Conservation (phyloP, 1,140 invertebrate species). For the Zaprionus taronus region DNA sequence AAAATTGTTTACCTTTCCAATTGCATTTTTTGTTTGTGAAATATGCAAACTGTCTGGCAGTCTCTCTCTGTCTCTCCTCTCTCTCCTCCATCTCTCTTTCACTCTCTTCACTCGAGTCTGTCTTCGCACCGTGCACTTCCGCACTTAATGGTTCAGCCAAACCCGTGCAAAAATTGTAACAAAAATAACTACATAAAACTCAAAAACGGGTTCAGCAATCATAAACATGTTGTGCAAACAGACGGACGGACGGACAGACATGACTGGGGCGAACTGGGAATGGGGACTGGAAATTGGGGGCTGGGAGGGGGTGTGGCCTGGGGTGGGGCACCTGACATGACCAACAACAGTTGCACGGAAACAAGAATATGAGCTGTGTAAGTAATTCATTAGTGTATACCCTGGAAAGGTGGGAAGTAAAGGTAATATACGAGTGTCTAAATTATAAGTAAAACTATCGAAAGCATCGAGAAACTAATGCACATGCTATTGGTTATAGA, state of each 20-base stretch:
- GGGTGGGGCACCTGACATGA: constrained; percentile 53
- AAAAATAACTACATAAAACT: constrained; percentile 70
- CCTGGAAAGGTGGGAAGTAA: background rate
- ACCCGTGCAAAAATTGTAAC: constrained; percentile 68
- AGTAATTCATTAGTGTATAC: background rate
- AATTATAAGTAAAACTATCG: background rate
- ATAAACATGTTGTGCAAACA: constrained; percentile 76
- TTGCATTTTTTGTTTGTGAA: constrained; percentile 59
- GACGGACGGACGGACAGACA: constrained; percentile 44
- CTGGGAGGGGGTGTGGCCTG: constrained; percentile 7
- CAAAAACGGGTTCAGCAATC: constrained; percentile 79
- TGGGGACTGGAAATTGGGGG: background rate
- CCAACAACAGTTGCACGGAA: constrained; percentile 56
- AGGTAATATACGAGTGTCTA: background rate
- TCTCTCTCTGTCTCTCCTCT: constrained; percentile 24
- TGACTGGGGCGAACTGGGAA: constrained; percentile 22
- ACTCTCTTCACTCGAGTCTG: constrained; percentile 35
- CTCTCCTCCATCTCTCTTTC: constrained; percentile 33
- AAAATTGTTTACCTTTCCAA: constrained; percentile 77
- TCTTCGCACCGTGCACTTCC: constrained; percentile 57
- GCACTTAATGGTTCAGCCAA: constrained; percentile 71
- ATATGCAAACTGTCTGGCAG: constrained; percentile 61
- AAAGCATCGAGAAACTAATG: too few relatives aligned
- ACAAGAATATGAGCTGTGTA: background rate
- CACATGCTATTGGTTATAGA: too few relatives aligned